Evolutionary conservation across 1,140 invertebrate genomes (phyloP), one percentile per base, ranked within the genome.

Genomic region (Vanessa atalanta): DNA sequence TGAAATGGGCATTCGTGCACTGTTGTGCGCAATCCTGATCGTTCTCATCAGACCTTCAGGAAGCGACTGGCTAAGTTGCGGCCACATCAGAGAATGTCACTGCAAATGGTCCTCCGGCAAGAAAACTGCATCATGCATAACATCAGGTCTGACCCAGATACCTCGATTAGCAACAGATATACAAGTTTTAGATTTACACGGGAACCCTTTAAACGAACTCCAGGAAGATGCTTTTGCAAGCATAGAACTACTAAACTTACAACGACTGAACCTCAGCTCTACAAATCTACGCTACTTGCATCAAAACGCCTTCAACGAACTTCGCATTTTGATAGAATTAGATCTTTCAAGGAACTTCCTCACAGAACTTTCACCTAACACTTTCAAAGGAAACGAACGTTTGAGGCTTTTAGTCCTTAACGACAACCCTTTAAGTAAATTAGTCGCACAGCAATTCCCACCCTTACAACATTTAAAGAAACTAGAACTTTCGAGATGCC

Each of bases 51-150:
- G 84, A 20, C 81, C 86, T 7, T 81, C 84, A 65, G 89, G 79
- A 75, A 89, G 91, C 69, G 96, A 97, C 83, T 97, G 96, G 96
- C 95, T 96, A 9, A 96, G 95, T 81, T 93, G 93, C 70, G 97
- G 96, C 83, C 95, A 96, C 23, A 88, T 91, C 26, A 85, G 93
- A 23, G 95, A 96, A 70, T 98, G 97, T 86, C 94, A 95, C 75
- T 98, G 97, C 94, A 97, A 97, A 91, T 98, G 97, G 97, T 96
- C 96, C 3, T 96, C 96, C 5, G 97, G 97, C 20, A 98, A 98
- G 86, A 97, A 97, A 86, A 97, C 96, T 0, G 97, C 97, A 3
- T 93, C 97, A 26, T 98, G 97, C 86, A 94, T 95, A 64, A 94
- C 95, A 37, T 95, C 95, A 3, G 95, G 95, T 3, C 94, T 97